Evolutionary conservation across 2,797 vertebrate genomes (phyloP).

Genomic region (Cynodonichthys magdalenae): DNA sequence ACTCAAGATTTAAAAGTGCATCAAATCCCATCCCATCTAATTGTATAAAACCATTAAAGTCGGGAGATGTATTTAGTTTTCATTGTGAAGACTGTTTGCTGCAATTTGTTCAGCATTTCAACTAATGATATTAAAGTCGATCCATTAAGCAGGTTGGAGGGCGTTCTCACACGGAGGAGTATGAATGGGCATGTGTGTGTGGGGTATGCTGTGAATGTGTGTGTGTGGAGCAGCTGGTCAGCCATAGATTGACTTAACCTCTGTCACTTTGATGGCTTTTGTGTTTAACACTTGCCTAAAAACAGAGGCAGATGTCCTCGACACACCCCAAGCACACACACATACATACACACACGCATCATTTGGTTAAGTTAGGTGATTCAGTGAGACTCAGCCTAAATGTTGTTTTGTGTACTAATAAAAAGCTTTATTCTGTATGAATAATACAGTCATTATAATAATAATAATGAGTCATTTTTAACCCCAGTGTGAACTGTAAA

Average conservation of each 20-base stretch:
- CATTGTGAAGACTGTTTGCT: constrained; percentile 79
- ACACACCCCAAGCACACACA: constrained; percentile 13
- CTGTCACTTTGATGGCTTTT: constrained; percentile 84
- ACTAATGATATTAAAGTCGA: constrained; percentile 83
- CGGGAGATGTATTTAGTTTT: constrained; percentile 84
- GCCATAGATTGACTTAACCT: constrained; percentile 79
- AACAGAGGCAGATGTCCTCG: constrained; percentile 72
- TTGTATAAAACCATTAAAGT: constrained; percentile 69
- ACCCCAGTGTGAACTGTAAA: too few relatives aligned
- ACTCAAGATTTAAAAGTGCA: constrained; percentile 77
- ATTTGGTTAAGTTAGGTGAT: neutral
- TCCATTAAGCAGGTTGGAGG: constrained; percentile 70
- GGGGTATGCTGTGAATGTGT: constrained; percentile 15
- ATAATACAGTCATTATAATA: too few relatives aligned
- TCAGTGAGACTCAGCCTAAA: neutral
- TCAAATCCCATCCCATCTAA: constrained; percentile 86
- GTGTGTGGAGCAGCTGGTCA: constrained; percentile 65
- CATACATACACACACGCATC: neutral
- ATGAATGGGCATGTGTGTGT: constrained; percentile 51
- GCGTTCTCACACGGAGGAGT: constrained; percentile 31
- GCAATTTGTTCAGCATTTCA: constrained; percentile 83
- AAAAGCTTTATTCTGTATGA: too few relatives aligned
- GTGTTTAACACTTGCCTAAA: constrained; percentile 71
- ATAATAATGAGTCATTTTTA: too few relatives aligned
- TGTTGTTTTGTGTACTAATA: too few relatives aligned